A percentile compares a stretch with the other conserved stretches of the same genome.
Evolutionary conservation across 2,888 invertebrate species (phyloP).

Genomic region (Glomeris marginata): DNA sequence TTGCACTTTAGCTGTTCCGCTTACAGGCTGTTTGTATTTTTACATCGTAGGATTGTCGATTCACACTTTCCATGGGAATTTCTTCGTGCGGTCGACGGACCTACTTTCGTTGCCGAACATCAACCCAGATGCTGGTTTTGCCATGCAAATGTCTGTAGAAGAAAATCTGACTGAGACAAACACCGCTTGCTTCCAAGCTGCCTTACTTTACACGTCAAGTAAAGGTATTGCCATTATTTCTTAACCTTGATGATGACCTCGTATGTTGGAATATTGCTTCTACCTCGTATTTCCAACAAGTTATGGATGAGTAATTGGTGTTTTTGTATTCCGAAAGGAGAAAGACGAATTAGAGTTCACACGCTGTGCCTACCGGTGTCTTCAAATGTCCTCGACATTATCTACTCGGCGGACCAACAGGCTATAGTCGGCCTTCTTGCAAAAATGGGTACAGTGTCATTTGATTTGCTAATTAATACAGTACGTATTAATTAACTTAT

Average conservation of each 20-base stretch:
- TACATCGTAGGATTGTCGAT: conserved; percentile 67
- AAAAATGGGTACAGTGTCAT: conserved; percentile 67
- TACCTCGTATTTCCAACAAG: no score
- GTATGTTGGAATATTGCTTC: no score
- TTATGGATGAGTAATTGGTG: conserved; percentile 2
- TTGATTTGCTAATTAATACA: not conserved
- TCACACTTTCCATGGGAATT: conserved; percentile 98
- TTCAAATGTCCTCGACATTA: conserved; percentile 64
- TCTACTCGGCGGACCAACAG: conserved; percentile 80
- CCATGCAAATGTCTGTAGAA: conserved; percentile 93
- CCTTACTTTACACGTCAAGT: conserved; percentile 87
- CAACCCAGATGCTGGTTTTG: conserved; percentile 95
- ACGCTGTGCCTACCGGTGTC: conserved; percentile 88
- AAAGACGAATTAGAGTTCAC: conserved; percentile 92
- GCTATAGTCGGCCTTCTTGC: conserved; percentile 80
- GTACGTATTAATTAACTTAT: conserved; percentile 9
- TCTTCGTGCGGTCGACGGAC: conserved; percentile 97
- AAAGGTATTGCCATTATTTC: conserved; percentile 42
- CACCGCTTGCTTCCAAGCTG: conserved; percentile 92
- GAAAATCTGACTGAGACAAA: conserved; percentile 73
- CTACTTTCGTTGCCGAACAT: conserved; percentile 89
- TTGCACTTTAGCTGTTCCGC: not conserved
- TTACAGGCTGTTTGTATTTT: conserved; percentile 9
- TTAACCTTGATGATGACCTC: no score
- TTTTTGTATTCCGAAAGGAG: conserved; percentile 41